Base-by-base conservation (phyloP, 2,797 vertebrate species). In the Chaetophractus vellerosus region DNA sequence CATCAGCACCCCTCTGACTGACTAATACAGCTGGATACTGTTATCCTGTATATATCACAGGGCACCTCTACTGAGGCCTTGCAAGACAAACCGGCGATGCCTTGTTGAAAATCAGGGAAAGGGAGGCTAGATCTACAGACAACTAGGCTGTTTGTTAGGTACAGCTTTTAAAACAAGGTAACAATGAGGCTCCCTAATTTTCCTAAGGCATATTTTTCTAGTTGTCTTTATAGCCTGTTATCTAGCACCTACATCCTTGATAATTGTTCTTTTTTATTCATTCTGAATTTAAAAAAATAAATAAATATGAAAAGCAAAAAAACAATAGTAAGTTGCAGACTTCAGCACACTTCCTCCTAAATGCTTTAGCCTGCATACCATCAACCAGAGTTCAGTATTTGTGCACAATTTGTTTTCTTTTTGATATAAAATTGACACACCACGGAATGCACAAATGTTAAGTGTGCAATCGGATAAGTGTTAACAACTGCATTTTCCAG, bases 271-370 rank as follows among this genome's bases (percentile, higher is more conserved):
- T 98, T 96, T 96, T 94, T 94, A 98, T 98, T 95, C 95, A 85
- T 95, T 97, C 97, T 98, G 97, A 92, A 96, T 98, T 98, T n/a
- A n/a, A n/a, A 0, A 95, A 96, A 97, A 38, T 38, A 97, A 98
- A 98, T 98, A 98, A 98, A 98, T 68, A 94, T 86, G 63, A 97
- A 97, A 98, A 95, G 69, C 14, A 50, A 50, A 14, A 50, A 50
- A 50, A 50, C 5, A 50, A 9, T 14, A n/a, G 9, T 50, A 9
- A 50, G 38, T 38, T 50, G 50, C 15, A 69, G 45, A 78, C 33
- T 75, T 19, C 48, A 72, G 48, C 38, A 45, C 71, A 64, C 19
- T 88, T 88, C 61, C 36, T 87, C 82, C 81, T 72, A 74, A 74
- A 68, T 26, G 33, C 11, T 45, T 57, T 15, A 69, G 79, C 12